Percentiles rank a stretch among this genome's conserved stretches.
Evolutionary conservation across 2,113 vertebrate genomes (phyloP).

Genomic region (Colaptes auratus): DNA sequence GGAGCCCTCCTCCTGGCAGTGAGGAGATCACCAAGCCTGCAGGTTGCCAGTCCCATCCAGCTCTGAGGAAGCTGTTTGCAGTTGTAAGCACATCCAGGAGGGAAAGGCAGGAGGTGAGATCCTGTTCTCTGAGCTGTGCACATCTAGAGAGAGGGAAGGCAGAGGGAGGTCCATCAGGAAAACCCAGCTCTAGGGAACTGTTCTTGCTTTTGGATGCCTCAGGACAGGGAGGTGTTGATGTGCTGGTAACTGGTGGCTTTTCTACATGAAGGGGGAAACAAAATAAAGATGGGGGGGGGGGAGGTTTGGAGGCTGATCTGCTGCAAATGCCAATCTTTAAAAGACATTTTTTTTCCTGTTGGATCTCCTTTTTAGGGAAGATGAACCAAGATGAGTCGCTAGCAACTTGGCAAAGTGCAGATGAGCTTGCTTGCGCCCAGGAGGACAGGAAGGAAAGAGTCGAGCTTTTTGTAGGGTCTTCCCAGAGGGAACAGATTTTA

Average conservation of each 20-base stretch:
- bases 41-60: not conserved
- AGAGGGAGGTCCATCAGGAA: not conserved
- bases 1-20: not conserved
- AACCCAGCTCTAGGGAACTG: not conserved
- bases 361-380: slow-evolving; percentile 1
- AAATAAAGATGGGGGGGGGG: accelerated
- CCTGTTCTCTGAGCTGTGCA: not conserved
- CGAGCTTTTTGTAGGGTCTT: too few species aligned
- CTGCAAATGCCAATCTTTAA: not conserved
- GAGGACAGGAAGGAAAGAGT: too few species aligned
- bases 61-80: not conserved
- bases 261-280: not conserved
- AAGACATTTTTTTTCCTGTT: not conserved
- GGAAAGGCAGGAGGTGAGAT: not conserved
- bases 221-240: not conserved
- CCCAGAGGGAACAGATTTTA: too few species aligned
- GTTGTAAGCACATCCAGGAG: not conserved
- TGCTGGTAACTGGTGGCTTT: not conserved
- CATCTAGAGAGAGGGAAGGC: not conserved
- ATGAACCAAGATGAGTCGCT: not conserved
- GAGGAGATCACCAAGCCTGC: not conserved
- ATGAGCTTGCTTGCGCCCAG: too few species aligned
- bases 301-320: not conserved
- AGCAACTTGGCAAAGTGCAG: not conserved
- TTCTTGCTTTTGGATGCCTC: not conserved